Evolutionary conservation across 2,888 invertebrate genomes (phyloP).

Genomic region (Elegia similella): DNA sequence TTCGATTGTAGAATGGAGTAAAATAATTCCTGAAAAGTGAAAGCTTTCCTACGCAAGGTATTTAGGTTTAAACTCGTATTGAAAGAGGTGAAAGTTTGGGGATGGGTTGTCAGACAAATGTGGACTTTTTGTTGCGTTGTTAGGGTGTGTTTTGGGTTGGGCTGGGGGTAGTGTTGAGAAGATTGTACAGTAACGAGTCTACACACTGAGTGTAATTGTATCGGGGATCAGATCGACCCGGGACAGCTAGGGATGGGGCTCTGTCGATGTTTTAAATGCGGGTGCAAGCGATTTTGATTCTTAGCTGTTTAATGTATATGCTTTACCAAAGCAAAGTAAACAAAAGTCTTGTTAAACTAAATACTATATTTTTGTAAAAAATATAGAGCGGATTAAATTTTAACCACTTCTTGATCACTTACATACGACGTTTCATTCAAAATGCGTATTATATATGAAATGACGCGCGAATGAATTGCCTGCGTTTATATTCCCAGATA

Average conservation of each 20-base stretch:
- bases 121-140: conserved; percentile 35
- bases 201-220: conserved; percentile 78
- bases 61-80: conserved; percentile 80
- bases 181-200: conserved; percentile 76
- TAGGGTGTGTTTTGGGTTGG: conserved; percentile 46
- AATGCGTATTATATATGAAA: too few relatives aligned
- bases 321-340: background rate
- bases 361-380: too few relatives aligned
- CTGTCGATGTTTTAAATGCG: conserved; percentile 36
- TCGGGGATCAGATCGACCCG: conserved; percentile 74
- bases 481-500: too few relatives aligned
- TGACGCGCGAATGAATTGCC: too few relatives aligned
- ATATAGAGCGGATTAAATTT: too few relatives aligned
- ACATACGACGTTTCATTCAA: too few relatives aligned
- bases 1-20: conserved; percentile 35
- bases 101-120: conserved; percentile 37
- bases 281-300: conserved; percentile 39
- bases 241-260: conserved; percentile 46
- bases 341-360: too few relatives aligned
- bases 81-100: conserved; percentile 80
- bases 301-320: conserved; percentile 24
- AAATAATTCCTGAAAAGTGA: conserved; percentile 81
- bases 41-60: conserved; percentile 79
- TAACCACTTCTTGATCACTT: too few relatives aligned
- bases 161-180: conserved; percentile 58